These are phyloP conservation scores for Patella pellucida DNA, from an alignment of 2,888 invertebrate species.

Conservation along the genomic window DNA sequence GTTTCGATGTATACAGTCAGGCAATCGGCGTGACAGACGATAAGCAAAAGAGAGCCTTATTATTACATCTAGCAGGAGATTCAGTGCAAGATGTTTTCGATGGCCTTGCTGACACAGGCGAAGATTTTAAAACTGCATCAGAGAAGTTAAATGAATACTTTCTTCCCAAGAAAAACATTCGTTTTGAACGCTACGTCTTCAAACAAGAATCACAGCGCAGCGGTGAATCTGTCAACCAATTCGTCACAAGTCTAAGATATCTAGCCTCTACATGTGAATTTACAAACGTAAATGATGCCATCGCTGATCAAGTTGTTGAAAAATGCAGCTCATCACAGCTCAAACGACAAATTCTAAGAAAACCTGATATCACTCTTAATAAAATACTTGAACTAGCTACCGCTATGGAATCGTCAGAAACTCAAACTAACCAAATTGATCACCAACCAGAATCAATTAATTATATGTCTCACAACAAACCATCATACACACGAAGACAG, in stretches of 20 bases:
- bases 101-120: background rate
- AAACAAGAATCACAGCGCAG: background rate
- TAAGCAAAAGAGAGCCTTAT: background rate
- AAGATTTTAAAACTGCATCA: background rate
- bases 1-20: background rate
- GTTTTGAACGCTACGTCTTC: background rate
- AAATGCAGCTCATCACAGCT: background rate
- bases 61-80: background rate
- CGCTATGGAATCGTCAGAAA: background rate
- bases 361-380: background rate
- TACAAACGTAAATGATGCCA: background rate
- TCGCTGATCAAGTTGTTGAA: background rate
- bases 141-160: background rate
- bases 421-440: slow-evolving; percentile 1
- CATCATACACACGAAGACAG: background rate
- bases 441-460: background rate
- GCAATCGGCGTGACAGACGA: background rate
- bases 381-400: background rate
- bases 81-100: slow-evolving; percentile 3
- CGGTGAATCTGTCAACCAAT: too few species aligned
- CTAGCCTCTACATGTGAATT: background rate
- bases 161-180: background rate
- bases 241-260: background rate
- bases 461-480: background rate
- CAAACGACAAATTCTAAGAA: background rate